A percentile compares a stretch with the other conserved stretches of the same genome.
phyloP scores from a whole-genome alignment of 2,797 vertebrate genomes.

The Intellagama lesueurii region DNA sequence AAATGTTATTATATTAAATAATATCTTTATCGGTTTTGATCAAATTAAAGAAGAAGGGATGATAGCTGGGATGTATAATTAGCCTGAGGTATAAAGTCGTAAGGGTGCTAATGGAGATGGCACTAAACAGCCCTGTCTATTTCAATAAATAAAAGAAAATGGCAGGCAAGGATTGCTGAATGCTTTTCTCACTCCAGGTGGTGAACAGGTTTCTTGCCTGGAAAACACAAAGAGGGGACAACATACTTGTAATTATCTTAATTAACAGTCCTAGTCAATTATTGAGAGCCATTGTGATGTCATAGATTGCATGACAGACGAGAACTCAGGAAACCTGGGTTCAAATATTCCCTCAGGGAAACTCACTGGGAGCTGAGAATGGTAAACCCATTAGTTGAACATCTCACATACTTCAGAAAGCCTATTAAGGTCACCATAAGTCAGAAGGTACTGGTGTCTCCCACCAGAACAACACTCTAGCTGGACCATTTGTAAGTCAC shows the following conservation, averaged over 20 bases:
- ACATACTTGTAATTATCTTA: conserved; percentile 53
- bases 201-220: conserved; percentile 28
- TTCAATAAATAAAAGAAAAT: neutral
- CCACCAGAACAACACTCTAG: too few species aligned
- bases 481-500: too few species aligned
- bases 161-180: rapidly evolving
- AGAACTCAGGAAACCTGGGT: too few species aligned
- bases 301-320: too few species aligned
- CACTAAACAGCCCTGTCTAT: neutral
- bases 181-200: conserved; percentile 47
- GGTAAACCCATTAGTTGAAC: too few species aligned
- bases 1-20: neutral
- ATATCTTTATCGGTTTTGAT: neutral
- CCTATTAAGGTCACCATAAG: too few species aligned
- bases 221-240: neutral
- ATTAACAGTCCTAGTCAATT: conserved; percentile 62
- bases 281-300: neutral
- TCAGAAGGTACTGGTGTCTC: too few species aligned
- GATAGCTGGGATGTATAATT: neutral
- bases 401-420: too few species aligned
- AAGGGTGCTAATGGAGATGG: neutral
- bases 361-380: too few species aligned
- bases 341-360: too few species aligned
- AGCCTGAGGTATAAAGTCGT: neutral
- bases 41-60: neutral